Base-by-base conservation (phyloP, 2,888 invertebrate species). In the Phalera bucephala region DNA sequence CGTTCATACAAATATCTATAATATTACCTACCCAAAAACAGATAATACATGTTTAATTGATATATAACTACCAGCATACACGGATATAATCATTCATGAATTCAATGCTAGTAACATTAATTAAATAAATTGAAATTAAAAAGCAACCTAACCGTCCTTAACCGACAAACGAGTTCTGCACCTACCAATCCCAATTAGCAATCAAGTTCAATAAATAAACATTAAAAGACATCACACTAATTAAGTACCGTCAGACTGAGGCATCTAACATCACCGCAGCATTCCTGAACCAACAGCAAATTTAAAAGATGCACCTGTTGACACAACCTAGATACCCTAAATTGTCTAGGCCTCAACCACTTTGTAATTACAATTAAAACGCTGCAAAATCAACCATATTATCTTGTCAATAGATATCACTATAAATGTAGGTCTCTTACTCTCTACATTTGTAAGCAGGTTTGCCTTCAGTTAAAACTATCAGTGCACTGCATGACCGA, bases 321-420 rank as follows among this genome's bases (percentile, higher is more conserved):
- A 48, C 55, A 32, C 56, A 57, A 28, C 63, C 63, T 50, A 54
- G 44, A 55, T 64, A 46, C 35, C 48, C 49, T 52, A 50, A 62
- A 59, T 48, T 41, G 45, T 41, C 26, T 3, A 33, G 8, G 31
- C 22, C 11, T 25, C 0, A n/a, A 25, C 33, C 20, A 38, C 27
- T 17, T 33, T 43, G 20, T 33, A 33, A 32, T n/a, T 30, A 38
- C 32, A 33, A 32, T 42, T 26, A 19, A 33, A 41, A 46, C 36
- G 42, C 22, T 33, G 32, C 14, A 45, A 43, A 52, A 41, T 43
- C 31, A 31, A 44, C 46, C 43, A 42, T 59, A 64, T 36, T 3
- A 7, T 0, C 33, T 14, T 17, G 8, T 7, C 0, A 10, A 31
- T 30, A 52, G 33, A 43, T 33, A 22, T 46, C 22, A 11, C 2